Evolutionary conservation across 2,797 vertebrate genomes (phyloP).

Genomic region (Sebastes hubbsi): DNA sequence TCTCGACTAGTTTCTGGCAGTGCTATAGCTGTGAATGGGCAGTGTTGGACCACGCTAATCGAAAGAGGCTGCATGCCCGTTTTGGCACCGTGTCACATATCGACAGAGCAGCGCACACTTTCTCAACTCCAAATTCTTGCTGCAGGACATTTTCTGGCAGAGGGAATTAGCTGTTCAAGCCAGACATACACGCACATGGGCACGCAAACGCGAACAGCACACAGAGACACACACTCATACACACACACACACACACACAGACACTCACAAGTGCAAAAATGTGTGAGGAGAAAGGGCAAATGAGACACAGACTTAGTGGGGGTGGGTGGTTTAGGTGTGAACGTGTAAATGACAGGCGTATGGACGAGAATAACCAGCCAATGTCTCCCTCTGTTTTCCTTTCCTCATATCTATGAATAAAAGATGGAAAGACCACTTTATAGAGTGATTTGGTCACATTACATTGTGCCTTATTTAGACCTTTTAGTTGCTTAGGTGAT

Average conservation of each 20-base stretch:
- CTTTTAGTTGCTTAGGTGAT: conserved; percentile 14
- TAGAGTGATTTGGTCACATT: conserved; percentile 24
- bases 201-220: background rate
- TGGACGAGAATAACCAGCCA: conserved; percentile 66
- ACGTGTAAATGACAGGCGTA: conserved; percentile 77
- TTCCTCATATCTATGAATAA: conserved; percentile 47
- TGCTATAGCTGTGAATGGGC: conserved; percentile 38
- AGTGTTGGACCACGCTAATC: conserved; percentile 57
- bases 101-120: conserved; percentile 64
- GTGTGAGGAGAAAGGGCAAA: conserved; percentile 54
- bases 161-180: conserved; percentile 52
- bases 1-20: conserved; percentile 58
- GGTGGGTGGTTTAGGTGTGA: conserved; percentile 69
- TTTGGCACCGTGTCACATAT: conserved; percentile 73
- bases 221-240: background rate
- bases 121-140: conserved; percentile 73
- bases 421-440: conserved; percentile 19
- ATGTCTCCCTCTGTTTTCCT: conserved; percentile 45
- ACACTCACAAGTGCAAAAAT: conserved; percentile 27
- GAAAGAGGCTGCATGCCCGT: conserved; percentile 58
- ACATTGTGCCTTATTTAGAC: conserved; percentile 18
- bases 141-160: conserved; percentile 74
- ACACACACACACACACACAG: background rate
- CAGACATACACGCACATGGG: conserved; percentile 50
- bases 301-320: conserved; percentile 58